Conservation (phyloP, 92 coral and sea anemone species). For the Isaurus tuberculatus region DNA sequence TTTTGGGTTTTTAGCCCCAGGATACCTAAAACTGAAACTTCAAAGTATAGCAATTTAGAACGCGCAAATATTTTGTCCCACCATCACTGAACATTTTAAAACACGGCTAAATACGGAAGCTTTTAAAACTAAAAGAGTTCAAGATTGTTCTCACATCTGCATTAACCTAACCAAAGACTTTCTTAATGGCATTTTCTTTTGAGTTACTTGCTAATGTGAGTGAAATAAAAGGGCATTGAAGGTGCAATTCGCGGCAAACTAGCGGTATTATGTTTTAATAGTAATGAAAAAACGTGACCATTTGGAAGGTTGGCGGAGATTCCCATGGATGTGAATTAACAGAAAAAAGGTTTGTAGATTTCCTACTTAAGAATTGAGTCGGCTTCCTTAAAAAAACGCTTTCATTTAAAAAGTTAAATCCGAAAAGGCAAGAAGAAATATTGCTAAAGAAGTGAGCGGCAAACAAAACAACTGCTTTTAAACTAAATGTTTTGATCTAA, state of each 20-base stretch:
- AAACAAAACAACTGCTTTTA: conserved; percentile 1
- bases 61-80: neutral
- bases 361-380: conserved; percentile 33
- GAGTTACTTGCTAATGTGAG: conserved; percentile 24
- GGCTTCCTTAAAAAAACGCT: conserved; percentile 14
- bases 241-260: conserved; percentile 23
- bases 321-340: conserved; percentile 42
- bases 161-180: conserved; percentile 20
- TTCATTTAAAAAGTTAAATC: neutral
- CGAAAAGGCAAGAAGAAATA: neutral
- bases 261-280: conserved; percentile 31
- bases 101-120: neutral
- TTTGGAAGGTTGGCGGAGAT: conserved; percentile 8
- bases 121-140: neutral
- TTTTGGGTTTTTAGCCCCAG: conserved; percentile 3
- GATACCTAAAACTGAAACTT: neutral
- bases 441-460: conserved; percentile 2
- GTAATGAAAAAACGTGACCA: conserved; percentile 2
- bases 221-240: conserved; percentile 18
- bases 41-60: conserved; percentile 8
- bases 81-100: neutral
- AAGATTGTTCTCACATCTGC: conserved; percentile 18
- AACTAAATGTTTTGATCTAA: neutral
- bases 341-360: conserved; percentile 23
- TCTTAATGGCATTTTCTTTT: conserved; percentile 33